Evolutionary conservation across 2,797 vertebrate genomes (phyloP), one percentile per base, ranked within the genome.

Genomic region (Clarias laeviceps): DNA sequence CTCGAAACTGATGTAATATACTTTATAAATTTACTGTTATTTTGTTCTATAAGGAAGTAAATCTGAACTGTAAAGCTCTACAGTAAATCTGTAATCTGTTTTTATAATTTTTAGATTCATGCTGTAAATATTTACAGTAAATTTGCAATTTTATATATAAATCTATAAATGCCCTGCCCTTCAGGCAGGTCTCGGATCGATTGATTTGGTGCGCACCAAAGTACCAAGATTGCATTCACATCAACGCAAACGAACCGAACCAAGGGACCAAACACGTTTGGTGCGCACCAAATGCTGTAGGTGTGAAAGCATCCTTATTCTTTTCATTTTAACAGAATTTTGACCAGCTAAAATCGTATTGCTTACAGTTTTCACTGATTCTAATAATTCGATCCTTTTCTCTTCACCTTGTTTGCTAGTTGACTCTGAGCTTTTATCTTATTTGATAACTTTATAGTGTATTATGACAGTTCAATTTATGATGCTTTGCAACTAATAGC

Each of bases 401-500:
- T 61, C 57, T 14, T 79, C 1, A 61, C 4, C 17, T 9, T 18
- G 72, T 54, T 29, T 62, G 22, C 5, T 37, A 14, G 50, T 34
- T 57, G 54, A 22, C 50, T 57, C 4, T 7, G 9, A 32, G 54
- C 18, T 0, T 24, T 37, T 24, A 12, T 61, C 20, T 32, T 37
- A 56, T 78, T 61, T 59, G 32, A 61, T 78, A 61, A 79, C 32
- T 61, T 22, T 12, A 24, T 56, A 34, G 57, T 57, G 29, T 78
- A 57, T 14, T 78, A 37, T 61, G 32, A 62, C 57, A 61, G 22
- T 34, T n/a, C 11, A 61, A 32, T 62, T 62, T 61, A 79, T 76
- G 50, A 76, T 62, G 3, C 22, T 90, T 84, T 82, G 84, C 87
- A 88, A 37, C 79, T 87, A 54, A 84, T 62, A 37, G 34, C 76